Evolutionary conservation across 2,888 invertebrate species (phyloP).

Genomic region (Ochropleura leucogaster): DNA sequence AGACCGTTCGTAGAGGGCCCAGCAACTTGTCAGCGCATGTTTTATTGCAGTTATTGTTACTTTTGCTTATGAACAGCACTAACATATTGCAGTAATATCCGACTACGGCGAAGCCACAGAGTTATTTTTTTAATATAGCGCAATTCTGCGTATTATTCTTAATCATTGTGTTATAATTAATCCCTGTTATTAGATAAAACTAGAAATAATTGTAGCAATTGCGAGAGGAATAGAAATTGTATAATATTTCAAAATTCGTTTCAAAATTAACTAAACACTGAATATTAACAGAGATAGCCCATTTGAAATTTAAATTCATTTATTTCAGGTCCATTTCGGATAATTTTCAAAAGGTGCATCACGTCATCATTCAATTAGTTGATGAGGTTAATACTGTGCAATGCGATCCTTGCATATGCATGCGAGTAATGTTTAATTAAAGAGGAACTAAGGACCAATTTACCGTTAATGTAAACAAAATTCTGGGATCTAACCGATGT

Average conservation of each 20-base stretch:
- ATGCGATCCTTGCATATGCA: constrained; percentile 19
- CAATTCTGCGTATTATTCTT: neutral
- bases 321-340: too few species aligned
- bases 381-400: constrained; percentile 13
- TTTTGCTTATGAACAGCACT: constrained; percentile 11
- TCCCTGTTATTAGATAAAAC: too few species aligned
- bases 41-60: constrained; percentile 47
- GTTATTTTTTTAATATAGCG: neutral
- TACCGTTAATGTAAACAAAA: constrained; percentile 19
- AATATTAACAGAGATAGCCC: too few species aligned
- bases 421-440: constrained; percentile 43
- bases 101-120: neutral
- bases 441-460: constrained; percentile 21
- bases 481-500: constrained; percentile 12
- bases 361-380: neutral
- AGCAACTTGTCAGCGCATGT: constrained; percentile 48
- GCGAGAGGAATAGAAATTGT: too few species aligned
- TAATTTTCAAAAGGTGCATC: neutral
- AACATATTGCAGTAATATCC: constrained; percentile 5
- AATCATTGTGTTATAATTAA: too few species aligned
- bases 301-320: neutral
- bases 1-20: constrained; percentile 4
- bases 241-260: too few species aligned
- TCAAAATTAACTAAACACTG: too few species aligned
- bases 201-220: too few species aligned